Conservation (phyloP, 2,113 vertebrate species). For the Odontesthes bonariensis region DNA sequence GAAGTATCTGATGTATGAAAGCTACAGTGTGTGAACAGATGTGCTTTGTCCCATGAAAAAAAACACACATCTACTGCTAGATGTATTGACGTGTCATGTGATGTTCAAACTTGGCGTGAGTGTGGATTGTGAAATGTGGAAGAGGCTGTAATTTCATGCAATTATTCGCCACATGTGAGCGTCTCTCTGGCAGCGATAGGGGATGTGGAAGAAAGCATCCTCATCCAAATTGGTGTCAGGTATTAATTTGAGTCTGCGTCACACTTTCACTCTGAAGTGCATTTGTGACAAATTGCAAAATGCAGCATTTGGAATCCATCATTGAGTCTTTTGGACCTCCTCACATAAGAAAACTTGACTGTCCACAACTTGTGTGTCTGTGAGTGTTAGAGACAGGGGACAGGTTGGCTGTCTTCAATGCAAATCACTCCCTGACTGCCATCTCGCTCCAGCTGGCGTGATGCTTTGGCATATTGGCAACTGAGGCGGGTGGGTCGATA, state of each 20-base stretch:
- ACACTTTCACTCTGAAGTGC: conserved; percentile 45
- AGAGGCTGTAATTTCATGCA: conserved; percentile 62
- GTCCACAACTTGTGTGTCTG: conserved; percentile 27
- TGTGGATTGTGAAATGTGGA: conserved; percentile 20
- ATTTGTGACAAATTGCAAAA: conserved; percentile 46
- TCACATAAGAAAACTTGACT: conserved; percentile 30
- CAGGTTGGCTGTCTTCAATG: conserved; percentile 61
- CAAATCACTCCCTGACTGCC: conserved; percentile 68
- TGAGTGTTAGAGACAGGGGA: conserved; percentile 42
- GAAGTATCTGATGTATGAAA: background rate
- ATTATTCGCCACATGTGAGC: conserved; percentile 54
- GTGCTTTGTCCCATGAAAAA: background rate
- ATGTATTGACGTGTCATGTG: background rate
- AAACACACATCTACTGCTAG: conserved; percentile 1
- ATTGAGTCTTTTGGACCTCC: conserved; percentile 17
- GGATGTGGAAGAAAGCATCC: conserved; percentile 45
- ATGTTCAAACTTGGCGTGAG: conserved; percentile 14
- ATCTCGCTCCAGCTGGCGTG: conserved; percentile 67
- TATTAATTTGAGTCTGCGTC: conserved; percentile 64
- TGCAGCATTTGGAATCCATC: conserved; percentile 48
- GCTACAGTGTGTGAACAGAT: background rate
- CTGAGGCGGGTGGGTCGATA: conserved; percentile 75
- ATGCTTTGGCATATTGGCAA: conserved; percentile 78
- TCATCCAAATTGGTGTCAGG: conserved; percentile 64
- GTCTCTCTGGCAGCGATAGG: conserved; percentile 43